Evolutionary conservation across 2,888 invertebrate genomes (phyloP), one percentile per base, ranked within the genome.

Genomic region (Petrophora chlorosata): DNA sequence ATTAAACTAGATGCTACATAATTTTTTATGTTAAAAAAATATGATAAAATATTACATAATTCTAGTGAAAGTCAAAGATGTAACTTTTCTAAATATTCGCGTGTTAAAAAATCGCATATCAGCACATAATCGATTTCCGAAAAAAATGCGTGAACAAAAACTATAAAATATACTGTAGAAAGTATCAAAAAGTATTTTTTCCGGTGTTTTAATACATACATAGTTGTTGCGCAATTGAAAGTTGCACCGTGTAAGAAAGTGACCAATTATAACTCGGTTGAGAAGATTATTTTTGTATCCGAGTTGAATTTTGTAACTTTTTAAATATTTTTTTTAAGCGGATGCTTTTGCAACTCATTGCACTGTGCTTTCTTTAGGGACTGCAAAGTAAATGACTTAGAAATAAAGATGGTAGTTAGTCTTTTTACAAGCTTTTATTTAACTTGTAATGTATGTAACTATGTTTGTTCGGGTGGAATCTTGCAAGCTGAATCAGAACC

Each of bases 161-260:
- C 71, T 67, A 73, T 74, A 74, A 78, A 76, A 59, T 52, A 61
- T 63, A 76, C 74, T 71, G 68, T 85, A 87, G 87, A 87, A 87
- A 88, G 87, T 79, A n/a, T 61, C 62, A 65, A 77, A 77, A 71
- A 67, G 72, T 73, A 74, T 33, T 36, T 78, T 82, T 82, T 82
- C 79, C 82, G 79, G 78, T 77, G 67, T 81, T 79, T 85, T 80
- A 81, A 81, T 82, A 83, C 74, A 74, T 78, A 79, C 80, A 83
- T 88, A 86, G 87, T 87, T 85, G 67, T 69, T 65, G 74, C 72
- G 77, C 67, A 87, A 88, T 61, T 57, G 69, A 73, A 70, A 73
- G 73, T 70, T 73, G 65, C 38, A 16, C 3, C 62, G 65, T 14
- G 23, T 73, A 84, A 77, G 88, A 88, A 88, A 88, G 87, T 79